These are phyloP conservation scores for Luscinia megarhynchos DNA, from an alignment of 2,797 vertebrate species.

Conservation along the genomic window DNA sequence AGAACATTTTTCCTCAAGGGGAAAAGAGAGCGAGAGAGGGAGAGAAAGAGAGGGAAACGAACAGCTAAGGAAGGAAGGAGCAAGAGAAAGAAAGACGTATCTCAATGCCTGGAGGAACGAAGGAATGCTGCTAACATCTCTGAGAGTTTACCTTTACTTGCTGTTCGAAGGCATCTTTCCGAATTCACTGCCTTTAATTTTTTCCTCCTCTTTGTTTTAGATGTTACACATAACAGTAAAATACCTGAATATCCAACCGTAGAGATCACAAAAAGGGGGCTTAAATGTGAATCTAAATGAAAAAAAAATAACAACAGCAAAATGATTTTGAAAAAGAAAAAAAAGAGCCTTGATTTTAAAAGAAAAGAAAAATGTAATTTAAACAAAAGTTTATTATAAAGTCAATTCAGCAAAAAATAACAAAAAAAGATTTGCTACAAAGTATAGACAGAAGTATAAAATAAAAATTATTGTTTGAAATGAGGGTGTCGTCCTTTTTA, in stretches of 20 bases:
- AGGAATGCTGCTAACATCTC: constrained; percentile 77
- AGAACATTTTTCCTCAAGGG: constrained; percentile 26
- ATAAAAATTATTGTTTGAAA: constrained; percentile 97
- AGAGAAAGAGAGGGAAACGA: constrained; percentile 29
- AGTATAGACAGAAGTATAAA: constrained; percentile 90
- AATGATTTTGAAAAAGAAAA: constrained; percentile 79
- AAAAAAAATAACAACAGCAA: constrained; percentile 45
- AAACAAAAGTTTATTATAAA: constrained; percentile 86
- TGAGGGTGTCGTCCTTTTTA: constrained; percentile 78
- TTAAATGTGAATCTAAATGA: constrained; percentile 78
- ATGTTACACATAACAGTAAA: constrained; percentile 78
- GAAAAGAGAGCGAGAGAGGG: constrained; percentile 1
- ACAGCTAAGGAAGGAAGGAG: constrained; percentile 21
- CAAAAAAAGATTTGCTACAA: constrained; percentile 87
- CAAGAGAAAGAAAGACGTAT: constrained; percentile 2
- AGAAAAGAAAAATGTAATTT: constrained; percentile 84
- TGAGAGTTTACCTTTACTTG: constrained; percentile 82
- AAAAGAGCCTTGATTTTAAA: constrained; percentile 86
- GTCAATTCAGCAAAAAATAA: constrained; percentile 85
- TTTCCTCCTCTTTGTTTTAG: constrained; percentile 81
- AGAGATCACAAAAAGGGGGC: constrained; percentile 81
- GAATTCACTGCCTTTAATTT: constrained; percentile 86
- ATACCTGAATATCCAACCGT: constrained; percentile 77
- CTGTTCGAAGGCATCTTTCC: constrained; percentile 82
- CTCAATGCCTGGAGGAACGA: constrained; percentile 26